Evolutionary conservation across 2,113 vertebrate species (phyloP), one percentile per base, ranked within the genome.

Genomic region (Calcarius ornatus): DNA sequence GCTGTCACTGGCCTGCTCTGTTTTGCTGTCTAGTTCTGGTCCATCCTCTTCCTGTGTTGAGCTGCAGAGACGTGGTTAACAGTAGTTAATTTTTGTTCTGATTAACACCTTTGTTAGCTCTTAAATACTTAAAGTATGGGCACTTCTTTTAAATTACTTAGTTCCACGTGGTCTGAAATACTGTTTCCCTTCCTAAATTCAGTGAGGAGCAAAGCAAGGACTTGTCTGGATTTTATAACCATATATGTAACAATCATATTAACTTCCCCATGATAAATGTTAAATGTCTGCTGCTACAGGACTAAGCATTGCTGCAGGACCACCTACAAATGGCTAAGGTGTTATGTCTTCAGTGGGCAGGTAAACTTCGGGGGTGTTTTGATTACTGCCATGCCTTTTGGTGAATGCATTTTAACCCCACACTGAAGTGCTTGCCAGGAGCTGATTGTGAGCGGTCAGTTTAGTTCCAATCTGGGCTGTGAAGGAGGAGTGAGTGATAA

Each of bases 331-430:
- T 2, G 3, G 56, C 9, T 66, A 37, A 53, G 40, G 27, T 2
- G 1, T 15, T 15, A 37, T 0, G 0, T 31, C 45, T 85, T 51
- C 48, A 16, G 24, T 17, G 50, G 23, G 20, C 47, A 48, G n/a
- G 40, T 42, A 16, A 64, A 9, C 20, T 64, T 59, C 10, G 3
- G 40, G 56, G 43, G 24, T 28, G 12, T 31, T 85, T 12, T 2
- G 0, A 1, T 35, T 18, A 24, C 1, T 61, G 59, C 19, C 5
- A 0, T n/a, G 18, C 30, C 21, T 48, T 65, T 14, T 47, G 22
- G 15, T 53, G 48, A 88, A 27, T 19, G 1, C 7, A 0, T 66
- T 50, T 76, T 42, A 56, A 56, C 6, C 19, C 13, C 40, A 9
- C 14, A 0, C 15, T 38, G 43, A 50, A 72, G 12, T 15, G 33